phyloP scores from a whole-genome alignment of 2,888 invertebrate genomes.

The Pinctada fucata region DNA sequence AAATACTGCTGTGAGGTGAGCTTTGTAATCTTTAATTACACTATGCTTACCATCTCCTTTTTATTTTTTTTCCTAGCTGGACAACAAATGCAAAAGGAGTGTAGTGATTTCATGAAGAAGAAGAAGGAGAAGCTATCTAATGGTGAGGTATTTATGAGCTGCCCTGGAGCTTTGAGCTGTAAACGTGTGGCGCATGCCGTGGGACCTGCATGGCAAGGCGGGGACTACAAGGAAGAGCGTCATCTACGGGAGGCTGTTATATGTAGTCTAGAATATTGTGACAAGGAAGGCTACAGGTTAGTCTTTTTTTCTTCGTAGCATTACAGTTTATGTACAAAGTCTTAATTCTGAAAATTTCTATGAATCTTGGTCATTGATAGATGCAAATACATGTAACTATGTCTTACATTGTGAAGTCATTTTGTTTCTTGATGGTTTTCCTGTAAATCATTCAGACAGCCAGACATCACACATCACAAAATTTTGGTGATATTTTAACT shows the following conservation, averaged over 20 bases:
- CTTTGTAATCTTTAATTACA: no score
- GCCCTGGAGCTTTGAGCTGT: background rate
- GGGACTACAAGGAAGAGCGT: conserved; percentile 4
- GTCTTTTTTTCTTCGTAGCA: background rate
- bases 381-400: no score
- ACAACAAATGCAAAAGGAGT: background rate
- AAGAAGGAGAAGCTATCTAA: background rate
- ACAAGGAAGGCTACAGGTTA: background rate
- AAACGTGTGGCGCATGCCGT: conserved; percentile 3
- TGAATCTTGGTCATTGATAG: no score
- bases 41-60: no score
- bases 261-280: conserved; percentile 11
- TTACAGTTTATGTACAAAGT: background rate
- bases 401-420: no score
- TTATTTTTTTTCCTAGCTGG: conserved; percentile 1
- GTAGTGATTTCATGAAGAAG: conserved; percentile 1
- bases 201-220: conserved; percentile 14
- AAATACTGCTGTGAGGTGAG: no score
- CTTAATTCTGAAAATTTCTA: background rate
- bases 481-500: no score
- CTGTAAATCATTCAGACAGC: background rate
- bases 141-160: conserved; percentile 6
- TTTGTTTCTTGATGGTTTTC: background rate
- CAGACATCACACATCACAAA: no score
- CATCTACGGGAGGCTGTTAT: conserved; percentile 13